Base-by-base conservation (phyloP, 2,888 invertebrate species). In the Pecten maximus region DNA sequence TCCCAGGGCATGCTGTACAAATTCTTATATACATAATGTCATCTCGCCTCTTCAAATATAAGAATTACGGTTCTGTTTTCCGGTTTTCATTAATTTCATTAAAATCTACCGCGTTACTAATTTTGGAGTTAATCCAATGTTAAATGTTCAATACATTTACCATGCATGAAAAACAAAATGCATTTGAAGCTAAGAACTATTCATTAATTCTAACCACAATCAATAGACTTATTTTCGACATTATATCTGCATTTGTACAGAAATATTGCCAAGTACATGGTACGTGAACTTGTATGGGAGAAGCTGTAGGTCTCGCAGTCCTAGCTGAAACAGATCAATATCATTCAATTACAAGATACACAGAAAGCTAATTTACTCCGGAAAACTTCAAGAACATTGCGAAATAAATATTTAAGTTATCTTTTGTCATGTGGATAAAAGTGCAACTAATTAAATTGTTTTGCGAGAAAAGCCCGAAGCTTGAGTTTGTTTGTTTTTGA, bases 371-470 rank as follows among this genome's bases (percentile, higher is more conserved):
- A 74, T 74, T 74, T 74, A 74, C 74, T 74, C 74, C 16, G 10
- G 28, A 28, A 35, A 15, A 35, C 6, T 35, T 74, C 35, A 10
- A 4, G 74, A 28, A 28, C 74, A 35, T 35, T 74, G 74, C 35
- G 28, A 74, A 74, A 74, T 74, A 74, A 35, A 35, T 74, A 74
- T 74, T 74, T 35, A 74, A 74, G 74, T 74, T 74, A 74, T 74
- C 35, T 74, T 74, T 28, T 10, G 28, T 35, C 8, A 74, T 74
- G 28, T 35, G 2, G 54, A 28, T 74, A 35, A 74, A 74, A 74
- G 54, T 74, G 35, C 28, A 74, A 35, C 35, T 35, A 74, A 35
- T 35, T 28, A 74, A 74, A 74, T 35, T 8, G 35, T 74, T 74
- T 74, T 35, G 10, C 10, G 28, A 28, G 19, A 74, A 74, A 74